Evolutionary conservation across 2,797 vertebrate species (phyloP).

Genomic region (Astyanax mexicanus): DNA sequence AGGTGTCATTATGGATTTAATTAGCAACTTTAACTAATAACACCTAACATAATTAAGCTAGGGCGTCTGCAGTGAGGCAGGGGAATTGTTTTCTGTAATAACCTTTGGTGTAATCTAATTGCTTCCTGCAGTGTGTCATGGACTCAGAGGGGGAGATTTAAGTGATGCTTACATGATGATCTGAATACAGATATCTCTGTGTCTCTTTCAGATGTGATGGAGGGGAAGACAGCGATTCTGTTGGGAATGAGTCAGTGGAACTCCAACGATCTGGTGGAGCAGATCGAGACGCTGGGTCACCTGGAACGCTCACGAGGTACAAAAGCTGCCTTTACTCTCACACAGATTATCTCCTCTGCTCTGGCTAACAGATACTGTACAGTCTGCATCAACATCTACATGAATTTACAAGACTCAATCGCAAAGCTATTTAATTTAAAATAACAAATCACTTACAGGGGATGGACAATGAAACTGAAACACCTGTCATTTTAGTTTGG

Average conservation of each 20-base stretch:
- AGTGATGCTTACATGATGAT: not conserved
- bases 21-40: slow-evolving; percentile 1
- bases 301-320: slow-evolving; percentile 90
- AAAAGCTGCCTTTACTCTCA: not conserved
- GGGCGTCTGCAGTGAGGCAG: not conserved
- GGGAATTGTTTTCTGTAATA: slow-evolving; percentile 16
- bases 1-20: slow-evolving; percentile 7
- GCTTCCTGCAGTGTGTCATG: not conserved
- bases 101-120: slow-evolving; percentile 3
- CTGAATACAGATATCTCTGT: slow-evolving; percentile 21
- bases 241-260: slow-evolving; percentile 99
- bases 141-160: not conserved
- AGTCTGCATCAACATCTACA: not conserved
- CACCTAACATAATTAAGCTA: not conserved
- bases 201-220: slow-evolving; percentile 84
- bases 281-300: slow-evolving; percentile 94
- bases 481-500: no score
- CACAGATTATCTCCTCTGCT: not conserved
- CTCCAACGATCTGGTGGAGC: slow-evolving; percentile 97
- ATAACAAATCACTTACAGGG: no score
- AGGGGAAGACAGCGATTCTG: slow-evolving; percentile 94
- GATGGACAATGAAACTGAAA: no score
- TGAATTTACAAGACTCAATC: no score
- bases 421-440: no score
- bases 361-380: not conserved